These are phyloP conservation scores for Brachystomella parvula DNA, from an alignment of 1,140 invertebrate genomes.

Conservation along the genomic window DNA sequence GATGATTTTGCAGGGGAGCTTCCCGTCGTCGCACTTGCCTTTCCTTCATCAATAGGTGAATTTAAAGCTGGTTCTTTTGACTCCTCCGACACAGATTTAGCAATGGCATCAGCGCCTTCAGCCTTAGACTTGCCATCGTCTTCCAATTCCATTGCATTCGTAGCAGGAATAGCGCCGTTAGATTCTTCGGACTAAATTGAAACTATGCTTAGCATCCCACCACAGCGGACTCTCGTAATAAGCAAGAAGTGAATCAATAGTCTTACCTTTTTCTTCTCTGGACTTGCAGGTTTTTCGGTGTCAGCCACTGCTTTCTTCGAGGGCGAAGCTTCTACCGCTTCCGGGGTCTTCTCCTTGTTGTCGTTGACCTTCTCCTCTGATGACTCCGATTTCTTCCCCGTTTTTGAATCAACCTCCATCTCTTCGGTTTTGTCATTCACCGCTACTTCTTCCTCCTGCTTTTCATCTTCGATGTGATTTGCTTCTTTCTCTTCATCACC, in stretches of 20 bases:
- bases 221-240: too few species aligned
- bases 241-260: background rate
- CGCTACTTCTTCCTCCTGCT: slow-evolving; percentile 10
- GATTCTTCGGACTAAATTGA: background rate
- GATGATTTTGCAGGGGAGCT: background rate
- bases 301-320: background rate
- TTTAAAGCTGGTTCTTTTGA: background rate
- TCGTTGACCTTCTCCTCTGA: background rate
- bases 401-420: slow-evolving; percentile 9
- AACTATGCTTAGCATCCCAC: background rate
- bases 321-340: background rate
- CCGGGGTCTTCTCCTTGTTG: background rate
- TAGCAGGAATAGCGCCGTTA: background rate
- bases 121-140: background rate
- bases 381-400: background rate
- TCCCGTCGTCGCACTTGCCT: background rate
- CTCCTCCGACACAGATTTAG: too few species aligned
- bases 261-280: background rate
- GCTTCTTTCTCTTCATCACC: slow-evolving; percentile 17
- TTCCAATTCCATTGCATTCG: background rate
- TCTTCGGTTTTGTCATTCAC: slow-evolving; percentile 7
- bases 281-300: background rate
- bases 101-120: background rate
- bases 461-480: slow-evolving; percentile 20
- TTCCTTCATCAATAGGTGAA: background rate